Evolutionary conservation across 2,113 vertebrate genomes (phyloP).

Genomic region (Hyla sarda): DNA sequence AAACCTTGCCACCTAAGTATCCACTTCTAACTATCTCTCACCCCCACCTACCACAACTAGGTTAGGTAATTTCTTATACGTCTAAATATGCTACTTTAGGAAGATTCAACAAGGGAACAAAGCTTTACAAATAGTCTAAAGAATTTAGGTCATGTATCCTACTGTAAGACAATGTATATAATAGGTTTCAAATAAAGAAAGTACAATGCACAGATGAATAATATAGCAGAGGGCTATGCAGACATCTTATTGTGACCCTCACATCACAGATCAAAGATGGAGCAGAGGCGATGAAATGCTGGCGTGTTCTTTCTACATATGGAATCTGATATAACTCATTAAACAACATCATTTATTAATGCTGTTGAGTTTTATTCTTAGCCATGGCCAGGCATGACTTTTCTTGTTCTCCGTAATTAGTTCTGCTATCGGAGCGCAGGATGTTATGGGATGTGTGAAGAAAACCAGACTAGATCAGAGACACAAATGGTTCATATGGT

Average conservation of each 20-base stretch:
- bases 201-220: not conserved
- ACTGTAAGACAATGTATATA: not conserved
- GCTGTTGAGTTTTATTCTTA: constrained; percentile 10
- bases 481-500: not conserved
- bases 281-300: constrained; percentile 6
- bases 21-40: too few relatives aligned
- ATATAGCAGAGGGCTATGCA: not conserved
- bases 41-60: too few relatives aligned
- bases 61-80: too few relatives aligned
- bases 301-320: constrained; percentile 18
- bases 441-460: not conserved
- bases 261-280: not conserved
- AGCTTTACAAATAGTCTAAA: not conserved
- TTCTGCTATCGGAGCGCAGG: not conserved
- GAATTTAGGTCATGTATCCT: not conserved
- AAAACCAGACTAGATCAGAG: not conserved
- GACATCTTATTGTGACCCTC: not conserved
- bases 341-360: constrained; percentile 14
- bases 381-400: not conserved
- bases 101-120: not conserved
- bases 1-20: too few relatives aligned
- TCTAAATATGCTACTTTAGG: too few relatives aligned
- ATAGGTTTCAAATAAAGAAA: not conserved
- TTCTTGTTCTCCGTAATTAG: not conserved
- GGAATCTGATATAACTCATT: constrained; percentile 15